Base-by-base conservation (phyloP, 2,113 vertebrate genomes). In the Rana temporaria region DNA sequence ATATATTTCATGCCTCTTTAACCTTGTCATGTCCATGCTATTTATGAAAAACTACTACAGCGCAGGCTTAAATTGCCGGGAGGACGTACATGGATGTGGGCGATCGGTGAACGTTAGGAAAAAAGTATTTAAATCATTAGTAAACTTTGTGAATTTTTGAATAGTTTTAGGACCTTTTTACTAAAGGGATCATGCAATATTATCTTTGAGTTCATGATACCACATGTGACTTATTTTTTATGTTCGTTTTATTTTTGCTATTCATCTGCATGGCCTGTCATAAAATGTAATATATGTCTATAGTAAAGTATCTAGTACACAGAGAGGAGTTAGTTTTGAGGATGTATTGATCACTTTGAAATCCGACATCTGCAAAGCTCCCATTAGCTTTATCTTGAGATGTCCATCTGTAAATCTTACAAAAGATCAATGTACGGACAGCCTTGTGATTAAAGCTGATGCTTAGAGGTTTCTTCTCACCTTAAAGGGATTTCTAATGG, bases 391-490 rank as follows among this genome's bases (percentile, higher is more conserved):
- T 82, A 82, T 82, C 70, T 75, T 74, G 52, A 74, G 62, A 55
- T 82, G 60, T 82, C 60, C 80, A 74, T 82, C 80, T 75, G 48
- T 66, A 82, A 82, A 57, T 82, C 48, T 74, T 57, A 66, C 80
- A 57, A 34, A 38, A 52, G 70, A 82, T 82, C 80, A 48, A 74
- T 82, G 62, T 56, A 26, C 24, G 17, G 80, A 66, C 48, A 82
- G 57, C 70, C 48, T 74, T 38, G 70, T 82, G 80, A 82, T 82
- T 82, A 74, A 74, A 52, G 52, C 60, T 42, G 52, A 19, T 66
- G 60, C 66, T 66, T 19, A 59, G 60, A 74, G 48, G 26, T 65
- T 82, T 82, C 48, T 82, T 82, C 48, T 17, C 34, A 74, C 62
- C 70, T 66, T 56, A 64, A 64, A 66, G 30, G 62, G 48, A 74